phyloP scores from a whole-genome alignment of 2,888 invertebrate species.

The Pachymerium ferrugineum region DNA sequence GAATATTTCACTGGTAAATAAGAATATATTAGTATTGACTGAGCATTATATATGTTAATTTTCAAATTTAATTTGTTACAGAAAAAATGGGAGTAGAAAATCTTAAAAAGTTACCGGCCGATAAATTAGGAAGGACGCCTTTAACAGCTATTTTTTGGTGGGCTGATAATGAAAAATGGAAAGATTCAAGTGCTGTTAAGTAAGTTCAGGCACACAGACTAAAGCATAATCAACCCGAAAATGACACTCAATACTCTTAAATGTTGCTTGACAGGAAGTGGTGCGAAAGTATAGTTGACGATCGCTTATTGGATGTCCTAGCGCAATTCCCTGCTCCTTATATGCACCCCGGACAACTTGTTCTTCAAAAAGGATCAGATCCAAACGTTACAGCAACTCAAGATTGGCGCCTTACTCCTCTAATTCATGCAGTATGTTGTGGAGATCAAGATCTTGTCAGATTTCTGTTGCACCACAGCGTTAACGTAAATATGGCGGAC shows the following conservation, averaged over 20 bases:
- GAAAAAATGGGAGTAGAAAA: constrained; percentile 38
- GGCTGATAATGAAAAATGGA: constrained; percentile 32
- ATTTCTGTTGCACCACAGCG: constrained; percentile 45
- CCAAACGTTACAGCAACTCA: constrained; percentile 20
- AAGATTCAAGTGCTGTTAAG: background rate
- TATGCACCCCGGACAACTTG: constrained; percentile 33
- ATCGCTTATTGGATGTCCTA: background rate
- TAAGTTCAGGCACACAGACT: too few relatives aligned
- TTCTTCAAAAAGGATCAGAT: constrained; percentile 25
- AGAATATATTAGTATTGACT: background rate
- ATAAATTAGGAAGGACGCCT: constrained; percentile 47
- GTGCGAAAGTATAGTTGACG: constrained; percentile 32
- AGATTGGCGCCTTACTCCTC: constrained; percentile 43
- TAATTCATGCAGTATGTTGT: constrained; percentile 46
- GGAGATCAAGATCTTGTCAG: constrained; percentile 44
- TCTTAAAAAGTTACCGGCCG: constrained; percentile 39
- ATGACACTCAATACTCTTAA: too few relatives aligned
- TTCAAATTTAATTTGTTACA: constrained; percentile 15
- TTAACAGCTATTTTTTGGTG: constrained; percentile 48
- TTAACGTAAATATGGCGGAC: constrained; percentile 47
- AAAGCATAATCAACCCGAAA: too few relatives aligned
- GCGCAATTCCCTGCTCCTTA: constrained; percentile 18
- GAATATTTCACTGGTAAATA: constrained; percentile 45
- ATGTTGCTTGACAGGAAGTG: constrained; percentile 29
- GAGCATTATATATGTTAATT: background rate